Percentiles rank a stretch among this genome's conserved stretches.
Evolutionary conservation across 2,113 vertebrate species (phyloP).

Genomic region (Carassius gibelio): DNA sequence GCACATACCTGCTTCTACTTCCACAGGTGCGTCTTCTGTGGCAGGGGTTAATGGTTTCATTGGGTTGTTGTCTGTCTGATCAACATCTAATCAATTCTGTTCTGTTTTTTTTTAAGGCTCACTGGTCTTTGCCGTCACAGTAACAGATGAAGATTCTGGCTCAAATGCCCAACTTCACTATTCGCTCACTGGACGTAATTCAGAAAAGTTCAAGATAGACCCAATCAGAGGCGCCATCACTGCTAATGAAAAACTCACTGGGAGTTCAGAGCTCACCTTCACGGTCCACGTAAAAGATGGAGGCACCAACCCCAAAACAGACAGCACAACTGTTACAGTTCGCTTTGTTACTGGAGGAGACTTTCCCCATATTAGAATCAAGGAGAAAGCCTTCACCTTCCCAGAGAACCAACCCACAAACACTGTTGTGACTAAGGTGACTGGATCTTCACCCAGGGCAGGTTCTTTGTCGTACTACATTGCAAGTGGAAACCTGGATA

Average conservation of each 20-base stretch:
- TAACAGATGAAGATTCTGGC: conserved; percentile 89
- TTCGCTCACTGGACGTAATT: conserved; percentile 85
- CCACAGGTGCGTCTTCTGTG: conserved; percentile 78
- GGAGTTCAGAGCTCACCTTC: conserved; percentile 88
- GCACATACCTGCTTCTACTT: conserved; percentile 86
- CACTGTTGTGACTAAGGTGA: conserved; percentile 83
- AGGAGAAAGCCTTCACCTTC: conserved; percentile 84
- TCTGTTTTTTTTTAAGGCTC: conserved; percentile 76
- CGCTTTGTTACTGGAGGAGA: conserved; percentile 87
- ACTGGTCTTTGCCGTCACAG: conserved; percentile 93
- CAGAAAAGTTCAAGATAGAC: conserved; percentile 92
- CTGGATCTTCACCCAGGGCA: conserved; percentile 85
- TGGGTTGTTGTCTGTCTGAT: neutral
- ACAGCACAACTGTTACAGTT: conserved; percentile 91
- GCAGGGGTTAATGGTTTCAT: neutral
- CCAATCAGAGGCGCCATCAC: conserved; percentile 88
- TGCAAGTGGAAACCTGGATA: conserved; percentile 91
- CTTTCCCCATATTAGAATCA: conserved; percentile 85
- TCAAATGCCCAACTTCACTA: conserved; percentile 91
- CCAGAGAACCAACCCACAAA: conserved; percentile 87
- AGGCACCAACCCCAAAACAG: conserved; percentile 82
- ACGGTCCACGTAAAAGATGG: conserved; percentile 89
- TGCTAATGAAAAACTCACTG: conserved; percentile 78
- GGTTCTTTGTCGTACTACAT: conserved; percentile 91
- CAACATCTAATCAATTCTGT: neutral